Evolutionary conservation across 2,113 vertebrate species (phyloP).

Genomic region (Gallinago jamesoni): DNA sequence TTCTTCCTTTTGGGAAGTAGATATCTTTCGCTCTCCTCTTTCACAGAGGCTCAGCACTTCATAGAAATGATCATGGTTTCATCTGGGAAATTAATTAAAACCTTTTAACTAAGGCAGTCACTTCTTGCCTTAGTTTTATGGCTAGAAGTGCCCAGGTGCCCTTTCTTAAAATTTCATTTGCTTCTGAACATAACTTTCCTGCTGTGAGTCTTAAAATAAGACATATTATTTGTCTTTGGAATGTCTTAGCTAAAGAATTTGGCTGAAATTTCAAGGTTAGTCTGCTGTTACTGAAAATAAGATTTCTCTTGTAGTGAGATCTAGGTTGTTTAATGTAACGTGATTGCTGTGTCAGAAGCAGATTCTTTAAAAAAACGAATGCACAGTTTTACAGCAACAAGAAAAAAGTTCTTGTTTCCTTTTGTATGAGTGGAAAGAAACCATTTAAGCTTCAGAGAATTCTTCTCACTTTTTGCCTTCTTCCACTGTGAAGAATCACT

Average conservation of each 20-base stretch:
- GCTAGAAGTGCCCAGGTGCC: background rate
- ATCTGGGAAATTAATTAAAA: background rate
- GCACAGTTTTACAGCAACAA: background rate
- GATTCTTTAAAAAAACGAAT: background rate
- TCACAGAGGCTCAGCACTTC: background rate
- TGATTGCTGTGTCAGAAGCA: background rate
- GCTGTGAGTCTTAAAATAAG: background rate
- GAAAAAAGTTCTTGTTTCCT: background rate
- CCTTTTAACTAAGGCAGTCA: background rate
- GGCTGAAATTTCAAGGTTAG: background rate
- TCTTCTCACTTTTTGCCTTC: background rate
- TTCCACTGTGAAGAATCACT: background rate
- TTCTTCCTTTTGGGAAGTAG: background rate
- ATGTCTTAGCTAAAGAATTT: slow-evolving; percentile 3
- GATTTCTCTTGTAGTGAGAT: background rate
- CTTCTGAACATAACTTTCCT: background rate
- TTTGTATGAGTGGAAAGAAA: background rate
- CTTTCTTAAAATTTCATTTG: background rate
- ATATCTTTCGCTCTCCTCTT: background rate
- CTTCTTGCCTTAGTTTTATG: background rate
- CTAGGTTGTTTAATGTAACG: background rate
- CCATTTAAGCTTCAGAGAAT: background rate
- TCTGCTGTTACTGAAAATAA: background rate
- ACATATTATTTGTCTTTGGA: background rate
- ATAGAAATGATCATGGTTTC: background rate